A percentile compares a stretch with the other conserved stretches of the same genome.
These are phyloP conservation scores for Geothlypis trichas DNA, from an alignment of 2,113 vertebrate species.

Conservation along the genomic window DNA sequence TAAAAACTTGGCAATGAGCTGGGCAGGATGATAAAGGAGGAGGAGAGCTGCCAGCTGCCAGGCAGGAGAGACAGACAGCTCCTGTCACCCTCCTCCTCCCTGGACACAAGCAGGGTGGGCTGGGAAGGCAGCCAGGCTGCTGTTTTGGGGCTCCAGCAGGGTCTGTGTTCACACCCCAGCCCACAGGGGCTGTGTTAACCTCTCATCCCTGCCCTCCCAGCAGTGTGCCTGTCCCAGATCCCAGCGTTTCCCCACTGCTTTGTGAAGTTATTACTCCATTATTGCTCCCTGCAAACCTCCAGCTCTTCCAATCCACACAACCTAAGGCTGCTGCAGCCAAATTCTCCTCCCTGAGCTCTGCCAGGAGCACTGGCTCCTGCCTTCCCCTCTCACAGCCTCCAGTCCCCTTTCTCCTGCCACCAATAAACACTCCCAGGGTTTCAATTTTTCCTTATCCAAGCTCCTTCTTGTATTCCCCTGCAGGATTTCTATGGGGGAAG, in stretches of 20 bases:
- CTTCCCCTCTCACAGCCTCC: neutral
- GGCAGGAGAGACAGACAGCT: neutral
- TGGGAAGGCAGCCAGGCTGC: neutral
- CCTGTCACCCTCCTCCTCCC: neutral
- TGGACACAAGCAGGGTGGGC: neutral
- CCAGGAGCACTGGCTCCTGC: accelerated
- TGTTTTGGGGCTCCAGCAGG: neutral
- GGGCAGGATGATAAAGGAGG: neutral
- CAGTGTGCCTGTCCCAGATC: accelerated
- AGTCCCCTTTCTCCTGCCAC: neutral
- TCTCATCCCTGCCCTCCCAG: neutral
- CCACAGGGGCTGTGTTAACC: too few relatives aligned
- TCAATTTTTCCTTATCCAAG: neutral
- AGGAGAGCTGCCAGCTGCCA: neutral
- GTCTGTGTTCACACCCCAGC: neutral
- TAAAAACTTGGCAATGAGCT: neutral
- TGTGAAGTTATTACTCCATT: accelerated
- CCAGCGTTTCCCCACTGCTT: neutral
- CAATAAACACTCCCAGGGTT: neutral
- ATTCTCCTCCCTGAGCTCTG: neutral
- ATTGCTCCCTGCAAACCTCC: neutral
- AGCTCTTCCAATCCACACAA: neutral
- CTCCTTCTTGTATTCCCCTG: neutral
- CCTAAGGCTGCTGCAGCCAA: neutral
- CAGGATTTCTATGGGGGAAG: neutral